phyloP scores from a whole-genome alignment of 2,888 invertebrate genomes.

The Pachydiplax longipennis region DNA sequence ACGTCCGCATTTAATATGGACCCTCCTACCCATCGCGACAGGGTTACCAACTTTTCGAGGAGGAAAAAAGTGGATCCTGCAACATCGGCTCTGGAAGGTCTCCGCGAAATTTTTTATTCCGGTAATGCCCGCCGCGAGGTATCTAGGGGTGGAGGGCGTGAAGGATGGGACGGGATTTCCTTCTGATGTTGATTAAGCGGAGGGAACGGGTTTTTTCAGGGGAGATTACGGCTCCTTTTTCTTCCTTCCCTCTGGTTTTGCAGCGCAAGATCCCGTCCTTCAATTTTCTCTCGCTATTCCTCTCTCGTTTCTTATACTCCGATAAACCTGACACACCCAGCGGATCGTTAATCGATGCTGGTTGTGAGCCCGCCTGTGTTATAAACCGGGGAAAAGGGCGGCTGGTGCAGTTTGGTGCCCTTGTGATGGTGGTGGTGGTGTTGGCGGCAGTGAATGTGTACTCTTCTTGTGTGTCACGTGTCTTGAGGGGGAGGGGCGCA shows the following conservation, averaged over 20 bases:
- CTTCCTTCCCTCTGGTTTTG: not conserved
- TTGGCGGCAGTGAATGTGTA: not conserved
- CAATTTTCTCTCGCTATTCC: not conserved
- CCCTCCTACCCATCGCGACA: conserved; percentile 10
- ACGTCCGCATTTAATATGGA: conserved; percentile 40
- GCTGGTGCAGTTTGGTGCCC: not conserved
- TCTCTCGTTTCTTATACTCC: not conserved
- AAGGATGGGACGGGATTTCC: not conserved
- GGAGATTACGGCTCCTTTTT: not conserved
- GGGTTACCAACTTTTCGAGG: not conserved
- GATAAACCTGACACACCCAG: not conserved
- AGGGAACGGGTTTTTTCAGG: not conserved
- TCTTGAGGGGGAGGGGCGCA: not conserved
- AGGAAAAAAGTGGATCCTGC: not conserved
- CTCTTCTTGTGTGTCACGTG: not conserved
- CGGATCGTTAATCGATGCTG: not conserved
- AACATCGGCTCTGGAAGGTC: not conserved
- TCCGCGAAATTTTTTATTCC: not conserved
- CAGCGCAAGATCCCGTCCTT: not conserved
- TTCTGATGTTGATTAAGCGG: not conserved
- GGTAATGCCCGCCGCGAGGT: not conserved
- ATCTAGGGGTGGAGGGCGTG: not conserved
- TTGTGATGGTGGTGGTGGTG: not conserved
- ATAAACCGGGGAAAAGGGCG: not conserved
- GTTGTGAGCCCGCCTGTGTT: not conserved